Base-by-base conservation (phyloP, 2,797 vertebrate genomes). In the Sternotherus odoratus region DNA sequence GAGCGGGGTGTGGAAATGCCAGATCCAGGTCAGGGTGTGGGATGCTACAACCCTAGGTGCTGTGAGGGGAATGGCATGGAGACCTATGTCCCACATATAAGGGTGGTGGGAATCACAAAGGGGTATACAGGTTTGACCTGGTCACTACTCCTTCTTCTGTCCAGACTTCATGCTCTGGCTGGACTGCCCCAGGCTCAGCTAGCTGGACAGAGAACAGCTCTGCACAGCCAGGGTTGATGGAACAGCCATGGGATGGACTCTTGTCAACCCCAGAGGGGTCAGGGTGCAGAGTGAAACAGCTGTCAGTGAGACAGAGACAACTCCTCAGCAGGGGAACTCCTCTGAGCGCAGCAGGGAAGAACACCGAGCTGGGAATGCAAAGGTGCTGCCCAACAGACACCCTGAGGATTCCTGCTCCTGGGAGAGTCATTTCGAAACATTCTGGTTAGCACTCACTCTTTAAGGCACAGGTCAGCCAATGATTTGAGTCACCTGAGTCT, bases 181-280 rank as follows among this genome's bases (percentile, higher is more conserved):
- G 88, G 60, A 28, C 78, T 69, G 86, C 39, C 33, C 89, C 74
- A 36, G n/a, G 21, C 77, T 91, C 57, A n/a, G 2, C 50, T 48
- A 86, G 83, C 49, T 51, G 54, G 26, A 69, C 46, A 3, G 33
- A 19, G 3, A 84, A 77, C 54, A 94, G 63, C 66, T 74, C 69
- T 74, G 12, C 39, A 46, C 6, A 83, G 48, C 80, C 16, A 1
- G 9, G 63, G 69, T 50, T 36, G 51, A 85, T 8, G 87, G 75
- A 51, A 89, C 10, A 0, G 0, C 3, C 33, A 24, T 0, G 2
- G 48, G 50, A 53, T 54, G 49, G 36, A 19, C 39, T 50, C 26
- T 24, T 81, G 51, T 24, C 54, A 86, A 74, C 33, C 48, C 77
- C 79, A 79, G 63, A 72, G 53, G 23, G 48, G 63, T 30, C 33